Base-by-base conservation (phyloP, 2,888 invertebrate species). In the Cantharis nigra region DNA sequence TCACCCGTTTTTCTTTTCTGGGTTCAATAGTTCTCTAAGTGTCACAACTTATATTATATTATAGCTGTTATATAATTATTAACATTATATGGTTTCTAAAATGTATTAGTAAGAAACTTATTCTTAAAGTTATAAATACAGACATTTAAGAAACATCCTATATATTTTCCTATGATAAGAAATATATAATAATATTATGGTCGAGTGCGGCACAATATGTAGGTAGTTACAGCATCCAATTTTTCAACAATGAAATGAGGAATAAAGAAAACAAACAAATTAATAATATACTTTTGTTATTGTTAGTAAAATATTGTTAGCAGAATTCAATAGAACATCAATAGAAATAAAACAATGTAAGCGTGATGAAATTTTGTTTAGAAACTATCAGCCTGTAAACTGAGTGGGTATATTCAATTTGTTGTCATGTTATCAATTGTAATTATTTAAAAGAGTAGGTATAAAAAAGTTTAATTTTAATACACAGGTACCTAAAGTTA, bases 281-380 rank as follows among this genome's bases (percentile, higher is more conserved):
- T 49, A n/a, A n/a, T 26, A 26, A 49, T 49, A n/a, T 3, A 49
- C n/a, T n/a, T 49, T 49, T 49, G 49, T 49, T n/a, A 49, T 49
- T n/a, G 49, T 13, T 13, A 33, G 33, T 33, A 3, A 13, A 33
- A 33, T 13, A 33, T 33, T 13, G 33, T 49, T 49, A n/a, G n/a
- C n/a, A 4, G n/a, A 49, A 49, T 49, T 49, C 49, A n/a, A 49
- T 49, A 49, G n/a, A 49, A 49, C n/a, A 49, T 49, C 49, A 49
- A 67, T 67, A n/a, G 20, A 67, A 67, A 67, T n/a, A n/a, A 67
- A 67, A 67, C 65, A 67, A 67, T 67, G 23, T 67, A 67, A 67
- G n/a, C 23, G 13, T 16, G 65, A 13, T 49, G 49, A 49, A 49
- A 49, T 33, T 33, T 33, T 49, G 49, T 49, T 49, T 49, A 49